Evolutionary conservation across 2,113 vertebrate species (phyloP), one percentile per base, ranked within the genome.

Genomic region (Malaclemys terrapin): DNA sequence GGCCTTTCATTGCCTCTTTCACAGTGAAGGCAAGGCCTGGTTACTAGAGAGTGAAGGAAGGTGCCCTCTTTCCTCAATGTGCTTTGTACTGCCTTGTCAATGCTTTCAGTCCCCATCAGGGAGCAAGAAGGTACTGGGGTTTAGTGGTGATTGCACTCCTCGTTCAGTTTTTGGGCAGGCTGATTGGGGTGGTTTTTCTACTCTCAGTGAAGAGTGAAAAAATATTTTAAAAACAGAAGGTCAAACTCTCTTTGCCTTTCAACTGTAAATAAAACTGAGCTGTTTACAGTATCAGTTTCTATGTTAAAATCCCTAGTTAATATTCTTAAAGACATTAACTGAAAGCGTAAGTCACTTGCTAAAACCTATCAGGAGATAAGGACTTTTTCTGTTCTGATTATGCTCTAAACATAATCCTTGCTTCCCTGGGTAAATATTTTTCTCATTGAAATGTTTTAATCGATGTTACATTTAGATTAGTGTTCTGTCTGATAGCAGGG

Each of bases 391-490:
- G 12, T 78, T 78, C 47, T 47, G 24, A 72, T 29, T 47, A 12
- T 27, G 42, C 27, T 88, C 49, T 93, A 57, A 93, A 76, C 92
- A 49, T 50, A 93, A 38, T 27, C 84, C 82, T 93, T 96, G 82
- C 54, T 93, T 96, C 84, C 52, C 84, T 78, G 79, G 86, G 89
- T 38, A 53, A 75, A 31, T n/a, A 85, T 72, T 24, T 50, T 88
- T 52, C 52, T 81, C 35, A 16, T 45, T 45, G 38, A 76, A 45
- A 25, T 45, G 12, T 72, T 72, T 47, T 25, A 29, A 13, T 47
- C 11, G 2, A 3, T 84, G 62, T 89, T 87, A 90, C 69, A 45
- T 75, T 89, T 83, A 90, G 88, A 79, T 94, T 93, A 88, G 47
- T 79, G 52, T 38, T 65, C 24, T 69, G 27, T 89, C 47, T 91